Conservation (phyloP, 2,113 vertebrate genomes). For the Pseudolaguvia tuberculata region DNA sequence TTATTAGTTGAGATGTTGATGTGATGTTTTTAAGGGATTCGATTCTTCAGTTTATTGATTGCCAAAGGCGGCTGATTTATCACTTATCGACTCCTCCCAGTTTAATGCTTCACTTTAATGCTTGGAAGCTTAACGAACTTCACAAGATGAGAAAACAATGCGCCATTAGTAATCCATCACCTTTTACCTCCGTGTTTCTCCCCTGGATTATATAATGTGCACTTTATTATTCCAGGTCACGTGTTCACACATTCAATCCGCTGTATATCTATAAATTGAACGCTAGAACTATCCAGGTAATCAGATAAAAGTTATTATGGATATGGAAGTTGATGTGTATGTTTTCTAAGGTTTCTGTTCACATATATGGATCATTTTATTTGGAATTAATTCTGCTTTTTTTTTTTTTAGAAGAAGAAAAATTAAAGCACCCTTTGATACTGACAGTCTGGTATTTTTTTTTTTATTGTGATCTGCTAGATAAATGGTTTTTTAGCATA, state of each 20-base stretch:
- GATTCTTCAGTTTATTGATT: background rate
- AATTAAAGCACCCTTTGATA: too few relatives aligned
- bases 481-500: background rate
- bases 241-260: background rate
- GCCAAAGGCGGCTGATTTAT: background rate
- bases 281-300: background rate
- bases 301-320: background rate
- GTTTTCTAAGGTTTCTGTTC: too few relatives aligned
- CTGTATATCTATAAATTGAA: background rate
- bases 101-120: background rate
- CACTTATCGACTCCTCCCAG: background rate
- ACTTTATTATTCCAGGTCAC: conserved; percentile 13
- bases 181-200: background rate
- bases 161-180: conserved; percentile 2
- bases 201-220: conserved; percentile 6
- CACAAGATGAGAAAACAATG: background rate
- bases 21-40: background rate
- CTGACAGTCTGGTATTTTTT: too few relatives aligned
- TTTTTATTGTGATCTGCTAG: too few relatives aligned
- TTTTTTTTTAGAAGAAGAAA: too few relatives aligned
- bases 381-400: too few relatives aligned
- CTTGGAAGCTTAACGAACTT: background rate
- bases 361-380: too few relatives aligned
- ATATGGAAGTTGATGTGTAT: background rate
- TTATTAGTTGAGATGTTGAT: background rate